These are phyloP conservation scores for Dreissena rostriformis DNA, from an alignment of 1,140 invertebrate genomes.

Conservation along the genomic window DNA sequence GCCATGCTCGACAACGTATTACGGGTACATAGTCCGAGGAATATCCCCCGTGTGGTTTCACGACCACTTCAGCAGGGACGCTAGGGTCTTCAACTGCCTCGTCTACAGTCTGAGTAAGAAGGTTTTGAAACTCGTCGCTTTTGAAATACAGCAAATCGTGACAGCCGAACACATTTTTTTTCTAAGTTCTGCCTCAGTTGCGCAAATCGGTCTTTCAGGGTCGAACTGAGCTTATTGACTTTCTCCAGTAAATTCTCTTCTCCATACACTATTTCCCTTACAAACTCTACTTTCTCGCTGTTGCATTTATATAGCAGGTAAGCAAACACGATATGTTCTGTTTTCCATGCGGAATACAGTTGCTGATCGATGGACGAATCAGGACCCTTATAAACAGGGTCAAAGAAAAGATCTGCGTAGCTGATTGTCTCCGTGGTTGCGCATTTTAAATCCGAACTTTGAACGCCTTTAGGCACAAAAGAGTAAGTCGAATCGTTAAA, in stretches of 20 bases:
- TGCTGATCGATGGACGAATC: conserved; percentile 9
- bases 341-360: background rate
- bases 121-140: conserved; percentile 1
- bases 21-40: conserved; percentile 8
- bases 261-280: conserved; percentile 21
- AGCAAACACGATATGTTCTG: conserved; percentile 11
- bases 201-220: background rate
- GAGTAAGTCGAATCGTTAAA: no score
- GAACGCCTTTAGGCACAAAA: background rate
- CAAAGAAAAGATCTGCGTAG: conserved; percentile 1
- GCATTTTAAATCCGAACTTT: conserved; percentile 16
- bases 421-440: background rate
- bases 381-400: background rate
- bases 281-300: conserved; percentile 4
- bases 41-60: conserved; percentile 20
- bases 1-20: conserved; percentile 13
- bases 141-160: conserved; percentile 22
- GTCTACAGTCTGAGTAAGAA: background rate
- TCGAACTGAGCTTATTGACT: background rate
- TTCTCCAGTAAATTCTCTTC: background rate
- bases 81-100: background rate
- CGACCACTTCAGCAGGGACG: background rate
- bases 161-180: background rate
- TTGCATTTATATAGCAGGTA: background rate
- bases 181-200: conserved; percentile 19